Evolutionary conservation across 2,113 vertebrate species (phyloP), one percentile per base, ranked within the genome.

Genomic region (Bufo bufo): DNA sequence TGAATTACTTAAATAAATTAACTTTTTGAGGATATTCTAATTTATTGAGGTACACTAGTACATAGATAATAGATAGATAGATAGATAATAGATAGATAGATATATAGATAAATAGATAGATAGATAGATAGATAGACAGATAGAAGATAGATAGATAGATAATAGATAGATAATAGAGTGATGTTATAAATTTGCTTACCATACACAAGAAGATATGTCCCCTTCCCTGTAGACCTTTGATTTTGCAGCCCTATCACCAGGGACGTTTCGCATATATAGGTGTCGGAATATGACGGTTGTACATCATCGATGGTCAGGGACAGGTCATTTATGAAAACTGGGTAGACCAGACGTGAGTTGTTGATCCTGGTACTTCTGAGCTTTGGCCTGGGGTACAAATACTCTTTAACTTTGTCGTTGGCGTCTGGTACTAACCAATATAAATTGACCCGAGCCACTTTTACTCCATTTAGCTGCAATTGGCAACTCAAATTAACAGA

Each of bases 191-290:
- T 59, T 17, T 47, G 2, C 66, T 74, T 59, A 85, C 83, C 83
- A 74, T 85, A 54, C 3, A 85, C 50, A 43, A 66, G 72, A 9
- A 85, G 83, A 52, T 58, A 23, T 19, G 83, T 85, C 11, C 83
- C 83, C 45, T 45, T 56, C 72, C 83, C 83, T 2, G 66, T n/a
- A 9, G 4, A 0, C 4, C 13, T 52, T 17, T 8, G 19, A 13
- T 11, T 23, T n/a, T 52, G 4, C 14, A 4, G 0, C 52, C 16
- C 23, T 1, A 74, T 56, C 66, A 85, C 14, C 52, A 85, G 23
- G 1, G 83, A 85, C 3, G 72, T 54, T 43, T 23, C 49, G 59
- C 83, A 85, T 19, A 43, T 3, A 16, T 85, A 85, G 20, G 8
- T 43, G 19, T 58, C 66, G 10, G 83, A 58, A 11, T 85, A 69